Conservation (phyloP, 2,888 invertebrate genomes). For the Thumatha senex region DNA sequence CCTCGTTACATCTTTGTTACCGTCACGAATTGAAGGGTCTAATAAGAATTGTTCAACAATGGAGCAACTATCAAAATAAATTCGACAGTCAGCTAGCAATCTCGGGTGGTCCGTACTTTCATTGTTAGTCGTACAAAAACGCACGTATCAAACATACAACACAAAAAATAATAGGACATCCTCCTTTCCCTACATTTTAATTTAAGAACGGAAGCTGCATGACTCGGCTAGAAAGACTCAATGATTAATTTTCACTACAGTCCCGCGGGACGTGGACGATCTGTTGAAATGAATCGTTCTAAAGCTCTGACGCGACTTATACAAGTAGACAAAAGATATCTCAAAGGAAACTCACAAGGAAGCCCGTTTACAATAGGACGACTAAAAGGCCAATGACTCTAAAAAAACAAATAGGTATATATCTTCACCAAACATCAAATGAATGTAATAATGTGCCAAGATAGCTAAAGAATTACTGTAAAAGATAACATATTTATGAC, state of each 20-base stretch:
- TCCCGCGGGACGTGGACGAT: constrained; percentile 46
- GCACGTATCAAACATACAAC: constrained; percentile 42
- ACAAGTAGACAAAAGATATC: constrained; percentile 58
- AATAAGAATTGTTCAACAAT: constrained; percentile 19
- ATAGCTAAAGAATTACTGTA: too few relatives aligned
- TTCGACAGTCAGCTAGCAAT: constrained; percentile 44
- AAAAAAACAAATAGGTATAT: constrained; percentile 57
- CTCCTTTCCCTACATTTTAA: constrained; percentile 67
- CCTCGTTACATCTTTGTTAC: constrained; percentile 11
- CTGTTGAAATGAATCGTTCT: constrained; percentile 63
- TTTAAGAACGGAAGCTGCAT: constrained; percentile 78
- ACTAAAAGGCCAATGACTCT: constrained; percentile 61
- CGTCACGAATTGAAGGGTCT: constrained; percentile 16
- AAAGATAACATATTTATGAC: not conserved
- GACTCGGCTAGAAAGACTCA: constrained; percentile 73
- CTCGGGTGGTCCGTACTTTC: constrained; percentile 55
- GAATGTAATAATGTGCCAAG: too few relatives aligned
- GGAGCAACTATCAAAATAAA: constrained; percentile 40
- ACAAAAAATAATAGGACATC: constrained; percentile 64
- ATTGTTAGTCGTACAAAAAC: constrained; percentile 42
- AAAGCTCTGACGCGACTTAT: constrained; percentile 50
- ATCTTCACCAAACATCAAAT: constrained; percentile 12
- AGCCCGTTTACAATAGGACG: constrained; percentile 57
- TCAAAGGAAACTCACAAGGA: constrained; percentile 69
- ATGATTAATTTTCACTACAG: constrained; percentile 72